Evolutionary conservation across 2,113 vertebrate genomes (phyloP), one percentile per base, ranked within the genome.

Genomic region (Campylorhamphus procurvoides): DNA sequence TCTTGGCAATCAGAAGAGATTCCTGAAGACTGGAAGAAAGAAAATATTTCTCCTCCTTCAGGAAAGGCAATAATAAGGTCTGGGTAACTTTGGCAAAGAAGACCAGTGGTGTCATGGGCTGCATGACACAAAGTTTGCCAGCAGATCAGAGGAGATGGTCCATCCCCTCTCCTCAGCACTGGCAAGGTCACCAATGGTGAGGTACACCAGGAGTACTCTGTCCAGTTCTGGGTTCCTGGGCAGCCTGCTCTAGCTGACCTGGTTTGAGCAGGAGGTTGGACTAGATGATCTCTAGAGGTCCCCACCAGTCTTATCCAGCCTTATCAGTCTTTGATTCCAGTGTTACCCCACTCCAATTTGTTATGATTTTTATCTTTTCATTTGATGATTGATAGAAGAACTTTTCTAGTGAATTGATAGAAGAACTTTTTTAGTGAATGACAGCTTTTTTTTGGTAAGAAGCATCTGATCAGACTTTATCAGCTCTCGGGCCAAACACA

Each of bases 301-400:
- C 25, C 31, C 47, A 25, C 12, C 10, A 29, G 42, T 33, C 37
- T 77, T 44, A 44, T 9, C 18, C 40, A 84, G 46, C 8, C 52
- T 58, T 53, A 47, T n/a, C 23, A 53, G 25, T 17, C 31, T 66
- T 27, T 53, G 50, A 66, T 53, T 78, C 25, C 33, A 28, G 3
- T 58, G 14, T 35, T 35, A 47, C 35, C 12, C 25, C 46, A 29
- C 14, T 90, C 74, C 46, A 77, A 25, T 39, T 39, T 68, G 35
- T 62, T 63, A 39, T 1, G 1, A 66, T 64, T 69, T 93, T 44
- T 81, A 16, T 87, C 9, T 82, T 42, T 69, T 87, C 46, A 40
- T 69, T 73, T 17, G 31, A 2, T 42, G 3, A 4, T 10, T 37
- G 15, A 46, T 50, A 66, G 12, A 81, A 73, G 0, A 1, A 58